Evolutionary conservation across 2,113 vertebrate species (phyloP), one percentile per base, ranked within the genome.

Genomic region (Tonatia bakeri): DNA sequence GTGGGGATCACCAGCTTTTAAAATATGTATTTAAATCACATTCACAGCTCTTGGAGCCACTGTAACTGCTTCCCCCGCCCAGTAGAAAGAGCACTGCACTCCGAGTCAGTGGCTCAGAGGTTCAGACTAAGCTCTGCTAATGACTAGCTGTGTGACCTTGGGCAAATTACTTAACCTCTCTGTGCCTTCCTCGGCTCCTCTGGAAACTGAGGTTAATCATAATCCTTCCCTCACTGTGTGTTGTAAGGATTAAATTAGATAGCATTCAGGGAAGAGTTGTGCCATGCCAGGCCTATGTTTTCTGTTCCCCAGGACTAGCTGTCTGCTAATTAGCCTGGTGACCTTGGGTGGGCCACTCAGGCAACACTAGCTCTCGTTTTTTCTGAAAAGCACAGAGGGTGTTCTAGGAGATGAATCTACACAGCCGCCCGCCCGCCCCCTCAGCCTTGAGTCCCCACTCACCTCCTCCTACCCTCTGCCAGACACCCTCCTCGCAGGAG

Each of bases 401-500:
- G 59, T 76, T 59, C 54, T 31, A 52, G 76, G 80, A 72, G 67
- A 47, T 13, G 79, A 61, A 13, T 56, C 50, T 69, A 19, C 19
- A 31, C 36, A 85, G 22, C 11, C 13, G 2, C 14, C 15, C 50
- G 15, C 50, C 50, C 50, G 1, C 1, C 43, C 10, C 40, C 2
- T 13, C 20, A 52, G 14, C 70, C 77, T 52, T 22, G 56, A 67
- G 72, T 40, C 38, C 47, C 45, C 0, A 1, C 59, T 38, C 70
- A 70, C 93, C 94, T 96, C 96, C 92, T 95, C 96, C 95, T 88
- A 73, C 94, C 94, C 97, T 98, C 97, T 90, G 91, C 94, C 94
- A 93, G 50, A 95, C 82, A 91, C 94, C 88, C 95, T 96, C 97
- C 82, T 82, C 79, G 91, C 0, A 22, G 40, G 88, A 96, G 1